phyloP scores from a whole-genome alignment of 2,113 vertebrate species.

The Lonchura striata region DNA sequence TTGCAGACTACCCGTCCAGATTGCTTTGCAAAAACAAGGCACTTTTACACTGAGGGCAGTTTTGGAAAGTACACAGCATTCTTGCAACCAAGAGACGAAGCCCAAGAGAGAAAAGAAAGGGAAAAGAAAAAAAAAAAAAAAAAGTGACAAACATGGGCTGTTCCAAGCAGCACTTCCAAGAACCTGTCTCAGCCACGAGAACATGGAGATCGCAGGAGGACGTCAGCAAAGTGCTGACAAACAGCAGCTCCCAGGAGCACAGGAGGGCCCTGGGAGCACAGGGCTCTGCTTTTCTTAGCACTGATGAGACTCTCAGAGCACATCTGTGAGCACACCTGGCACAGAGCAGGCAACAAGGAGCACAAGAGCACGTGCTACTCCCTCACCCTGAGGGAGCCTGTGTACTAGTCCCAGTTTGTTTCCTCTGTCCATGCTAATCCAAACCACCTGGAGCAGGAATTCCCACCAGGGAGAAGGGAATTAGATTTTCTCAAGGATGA shows the following conservation, averaged over 20 bases:
- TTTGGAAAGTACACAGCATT: constrained; percentile 28
- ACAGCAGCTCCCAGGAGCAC: background rate
- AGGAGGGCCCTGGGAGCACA: background rate
- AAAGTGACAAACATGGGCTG: background rate
- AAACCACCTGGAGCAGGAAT: background rate
- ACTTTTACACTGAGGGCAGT: background rate
- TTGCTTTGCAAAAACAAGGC: background rate
- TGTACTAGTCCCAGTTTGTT: background rate
- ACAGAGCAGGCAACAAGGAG: background rate
- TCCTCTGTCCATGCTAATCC: background rate
- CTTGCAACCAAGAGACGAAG: constrained; percentile 9
- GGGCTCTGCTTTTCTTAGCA: background rate
- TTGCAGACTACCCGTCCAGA: background rate
- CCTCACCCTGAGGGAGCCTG: background rate
- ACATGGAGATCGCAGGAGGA: accelerated
- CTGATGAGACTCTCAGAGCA: background rate
- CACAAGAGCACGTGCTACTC: background rate
- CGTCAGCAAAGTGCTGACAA: background rate
- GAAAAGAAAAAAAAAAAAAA: accelerated
- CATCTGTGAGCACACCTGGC: accelerated
- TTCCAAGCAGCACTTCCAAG: background rate
- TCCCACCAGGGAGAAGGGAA: background rate
- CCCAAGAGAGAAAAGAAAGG: background rate
- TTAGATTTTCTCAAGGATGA: background rate
- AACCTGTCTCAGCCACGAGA: background rate